Conservation (phyloP, 2,888 invertebrate genomes). For the Cosmorhoe ocellata region DNA sequence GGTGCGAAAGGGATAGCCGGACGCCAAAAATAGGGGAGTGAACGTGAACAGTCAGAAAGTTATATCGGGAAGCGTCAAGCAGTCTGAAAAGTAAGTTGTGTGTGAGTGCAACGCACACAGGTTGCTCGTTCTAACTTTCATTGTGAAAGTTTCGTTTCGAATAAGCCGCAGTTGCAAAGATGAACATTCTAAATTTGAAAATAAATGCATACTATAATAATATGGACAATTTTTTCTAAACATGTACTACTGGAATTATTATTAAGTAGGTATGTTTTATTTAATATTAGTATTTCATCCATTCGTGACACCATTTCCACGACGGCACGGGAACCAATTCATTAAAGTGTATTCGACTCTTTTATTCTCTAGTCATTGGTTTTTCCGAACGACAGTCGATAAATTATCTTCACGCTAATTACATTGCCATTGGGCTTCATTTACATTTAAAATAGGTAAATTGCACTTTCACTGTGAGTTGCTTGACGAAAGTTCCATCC, state of each 20-base stretch:
- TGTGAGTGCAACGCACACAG: constrained; percentile 41
- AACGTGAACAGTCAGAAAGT: constrained; percentile 51
- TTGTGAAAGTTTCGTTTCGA: constrained; percentile 9
- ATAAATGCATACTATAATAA: no score
- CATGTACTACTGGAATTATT: no score
- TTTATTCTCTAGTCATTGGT: no score
- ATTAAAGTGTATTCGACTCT: no score
- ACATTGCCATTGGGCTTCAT: constrained; percentile 24
- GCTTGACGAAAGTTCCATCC: neutral
- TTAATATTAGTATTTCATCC: no score
- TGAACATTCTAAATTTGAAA: no score
- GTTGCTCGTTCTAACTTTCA: constrained; percentile 15
- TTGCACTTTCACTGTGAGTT: constrained; percentile 13
- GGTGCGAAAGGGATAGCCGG: constrained; percentile 53
- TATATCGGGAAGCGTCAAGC: constrained; percentile 78
- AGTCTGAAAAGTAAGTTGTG: constrained; percentile 69
- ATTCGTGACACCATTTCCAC: no score
- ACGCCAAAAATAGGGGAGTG: constrained; percentile 65
- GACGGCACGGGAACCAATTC: no score
- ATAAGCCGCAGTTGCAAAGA: constrained; percentile 3
- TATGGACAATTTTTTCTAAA: no score
- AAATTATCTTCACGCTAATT: constrained; percentile 10
- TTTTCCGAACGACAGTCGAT: constrained; percentile 1
- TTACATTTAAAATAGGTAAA: constrained; percentile 26
- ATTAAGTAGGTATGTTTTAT: no score